Evolutionary conservation across 2,113 vertebrate species (phyloP).

Genomic region (Maylandia zebra): DNA sequence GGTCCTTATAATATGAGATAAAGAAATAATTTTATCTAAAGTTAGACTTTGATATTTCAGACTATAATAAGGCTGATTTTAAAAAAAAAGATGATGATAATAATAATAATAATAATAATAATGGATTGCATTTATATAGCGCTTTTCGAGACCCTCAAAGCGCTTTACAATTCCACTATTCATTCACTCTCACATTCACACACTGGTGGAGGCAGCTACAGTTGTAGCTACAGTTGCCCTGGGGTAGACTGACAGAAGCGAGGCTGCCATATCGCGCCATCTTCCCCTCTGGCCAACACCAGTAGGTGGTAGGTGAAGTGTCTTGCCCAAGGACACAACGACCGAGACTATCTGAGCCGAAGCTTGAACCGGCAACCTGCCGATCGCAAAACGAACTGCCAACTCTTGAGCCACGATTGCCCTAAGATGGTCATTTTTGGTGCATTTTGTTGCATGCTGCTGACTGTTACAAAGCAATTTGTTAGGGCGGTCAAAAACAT

Average conservation of each 20-base stretch:
- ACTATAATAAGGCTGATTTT: neutral
- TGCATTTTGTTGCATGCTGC: slow-evolving; percentile 12
- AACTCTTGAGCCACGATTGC: rapidly evolving
- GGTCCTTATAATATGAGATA: neutral
- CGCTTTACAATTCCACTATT: neutral
- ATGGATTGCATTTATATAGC: neutral
- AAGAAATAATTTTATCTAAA: neutral
- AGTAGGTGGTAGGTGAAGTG: neutral
- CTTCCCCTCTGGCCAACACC: neutral
- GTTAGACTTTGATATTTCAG: neutral
- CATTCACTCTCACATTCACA: neutral
- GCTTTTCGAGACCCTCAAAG: neutral
- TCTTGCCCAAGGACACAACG: neutral
- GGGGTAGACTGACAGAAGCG: neutral
- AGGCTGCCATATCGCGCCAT: neutral
- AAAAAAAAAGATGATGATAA: rapidly evolving
- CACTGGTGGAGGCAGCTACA: neutral
- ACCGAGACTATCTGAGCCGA: neutral
- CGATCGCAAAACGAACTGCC: rapidly evolving
- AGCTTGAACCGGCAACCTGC: neutral
- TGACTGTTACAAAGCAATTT: slow-evolving; percentile 51
- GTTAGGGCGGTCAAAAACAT: slow-evolving; percentile 31
- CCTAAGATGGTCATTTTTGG: neutral
- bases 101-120: neutral
- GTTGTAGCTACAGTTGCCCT: neutral